Base-by-base conservation (phyloP, 1,140 invertebrate species). In the Drosophila yakuba region DNA sequence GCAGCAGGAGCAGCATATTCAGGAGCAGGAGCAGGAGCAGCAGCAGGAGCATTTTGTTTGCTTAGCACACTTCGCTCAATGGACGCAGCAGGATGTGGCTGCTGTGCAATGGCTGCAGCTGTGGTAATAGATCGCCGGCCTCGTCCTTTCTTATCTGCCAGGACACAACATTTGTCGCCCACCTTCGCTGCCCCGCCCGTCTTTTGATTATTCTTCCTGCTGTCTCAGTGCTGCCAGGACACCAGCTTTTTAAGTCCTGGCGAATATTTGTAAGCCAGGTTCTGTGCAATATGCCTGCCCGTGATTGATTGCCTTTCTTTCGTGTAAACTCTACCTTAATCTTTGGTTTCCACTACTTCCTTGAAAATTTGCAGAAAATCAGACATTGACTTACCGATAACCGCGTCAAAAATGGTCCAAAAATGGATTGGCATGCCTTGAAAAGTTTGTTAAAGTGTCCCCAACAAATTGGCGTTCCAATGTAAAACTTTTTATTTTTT, bases 61-160 rank as follows among this genome's bases (percentile, higher is more conserved):
- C 84, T 77, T 88, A 88, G 80, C 84, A 88, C 84, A 86, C 82
- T 86, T 88, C 66, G 71, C 83, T 82, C 83, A 88, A 86, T 88
- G 83, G 75, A 69, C 71, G 28, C 75, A 73, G 79, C 80, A 88
- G 58, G 57, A 66, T 56, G 56, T 61, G 55, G 36, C 39, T 45
- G 45, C 41, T 67, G 38, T 63, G 39, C 20, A 20, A 20, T 20
- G 20, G 20, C 20, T 20, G 20, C 54, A 47, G 61, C 61, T 62
- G 61, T 75, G 51, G 83, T 89, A 88, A 88, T 89, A 89, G 83
- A 89, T 88, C 79, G 80, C 72, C 58, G 63, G 72, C 63, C 80
- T 54, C 67, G 72, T 89, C 84, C 76, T 72, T 79, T 88, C 84
- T 88, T 89, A 89, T 88, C 83, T 82, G 57, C 72, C 73, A 28